Evolutionary conservation across 2,113 vertebrate species (phyloP).

Genomic region (Psittacula cyanocephala): DNA sequence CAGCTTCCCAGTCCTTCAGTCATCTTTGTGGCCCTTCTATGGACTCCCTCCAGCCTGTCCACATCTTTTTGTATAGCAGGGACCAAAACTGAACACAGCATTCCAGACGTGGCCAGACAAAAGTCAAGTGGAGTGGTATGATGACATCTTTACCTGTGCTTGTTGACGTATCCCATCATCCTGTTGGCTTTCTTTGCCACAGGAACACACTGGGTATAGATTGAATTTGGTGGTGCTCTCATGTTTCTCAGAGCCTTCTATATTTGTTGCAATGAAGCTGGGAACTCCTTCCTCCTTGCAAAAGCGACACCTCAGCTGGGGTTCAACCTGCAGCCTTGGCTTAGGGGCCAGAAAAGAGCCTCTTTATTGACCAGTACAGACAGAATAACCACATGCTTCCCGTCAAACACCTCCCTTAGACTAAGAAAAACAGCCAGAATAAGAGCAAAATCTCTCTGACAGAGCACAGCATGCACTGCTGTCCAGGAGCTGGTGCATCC

Average conservation of each 20-base stretch:
- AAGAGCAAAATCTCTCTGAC: not conserved
- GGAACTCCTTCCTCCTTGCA: not conserved
- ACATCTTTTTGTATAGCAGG: not conserved
- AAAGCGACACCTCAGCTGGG: not conserved
- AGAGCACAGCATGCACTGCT: accelerated
- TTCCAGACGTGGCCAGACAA: not conserved
- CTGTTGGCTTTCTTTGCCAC: not conserved
- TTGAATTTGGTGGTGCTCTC: not conserved
- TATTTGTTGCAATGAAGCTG: not conserved
- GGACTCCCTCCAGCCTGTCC: not conserved
- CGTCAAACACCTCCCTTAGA: not conserved
- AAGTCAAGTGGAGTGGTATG: not conserved
- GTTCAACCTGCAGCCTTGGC: not conserved
- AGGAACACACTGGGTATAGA: not conserved
- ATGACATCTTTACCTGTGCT: not conserved
- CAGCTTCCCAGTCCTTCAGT: not conserved
- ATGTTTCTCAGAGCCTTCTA: not conserved
- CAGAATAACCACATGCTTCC: not conserved
- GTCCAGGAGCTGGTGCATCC: not conserved
- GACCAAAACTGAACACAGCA: not conserved
- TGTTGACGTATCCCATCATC: not conserved
- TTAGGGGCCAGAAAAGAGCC: not conserved
- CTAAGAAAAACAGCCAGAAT: not conserved
- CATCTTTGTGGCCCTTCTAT: not conserved
- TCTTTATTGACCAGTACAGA: not conserved